A percentile compares a stretch with the other conserved stretches of the same genome.
Conservation (phyloP, 2,888 invertebrate species). For the Tenthredo scrophulariae region DNA sequence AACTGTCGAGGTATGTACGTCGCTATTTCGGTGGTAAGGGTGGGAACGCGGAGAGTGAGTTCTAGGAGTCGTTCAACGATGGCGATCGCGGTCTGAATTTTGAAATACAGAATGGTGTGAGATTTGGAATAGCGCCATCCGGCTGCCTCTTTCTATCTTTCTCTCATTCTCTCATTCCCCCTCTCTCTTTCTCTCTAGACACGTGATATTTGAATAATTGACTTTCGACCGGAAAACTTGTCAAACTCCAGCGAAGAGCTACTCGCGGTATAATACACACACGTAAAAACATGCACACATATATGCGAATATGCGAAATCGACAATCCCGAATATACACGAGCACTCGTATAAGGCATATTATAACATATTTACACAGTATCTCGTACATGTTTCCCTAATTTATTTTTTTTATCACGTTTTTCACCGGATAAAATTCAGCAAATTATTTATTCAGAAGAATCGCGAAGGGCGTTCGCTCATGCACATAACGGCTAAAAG, state of each 20-base stretch:
- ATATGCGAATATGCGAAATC: neutral
- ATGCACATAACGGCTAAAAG: neutral
- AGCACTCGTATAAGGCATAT: neutral
- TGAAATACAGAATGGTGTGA: slow-evolving; percentile 43
- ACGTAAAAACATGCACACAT: neutral
- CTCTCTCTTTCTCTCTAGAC: slow-evolving; percentile 30
- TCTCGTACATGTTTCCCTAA: neutral
- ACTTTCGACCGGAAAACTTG: slow-evolving; percentile 48
- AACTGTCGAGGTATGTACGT: slow-evolving; percentile 16
- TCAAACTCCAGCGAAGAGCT: slow-evolving; percentile 33
- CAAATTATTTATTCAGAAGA: neutral
- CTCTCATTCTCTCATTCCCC: neutral
- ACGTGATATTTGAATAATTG: slow-evolving; percentile 50
- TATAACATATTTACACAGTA: slow-evolving; percentile 7
- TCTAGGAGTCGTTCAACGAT: slow-evolving; percentile 33
- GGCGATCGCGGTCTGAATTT: slow-evolving; percentile 51
- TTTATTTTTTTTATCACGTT: slow-evolving; percentile 3
- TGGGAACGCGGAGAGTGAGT: neutral
- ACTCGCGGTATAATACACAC: neutral
- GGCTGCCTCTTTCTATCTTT: neutral
- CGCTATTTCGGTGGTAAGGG: neutral
- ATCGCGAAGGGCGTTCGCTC: neutral
- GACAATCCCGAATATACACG: neutral
- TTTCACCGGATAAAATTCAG: neutral
- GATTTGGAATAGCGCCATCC: slow-evolving; percentile 49